phyloP scores from a whole-genome alignment of 2,888 invertebrate species.

The Diarsia brunnea region DNA sequence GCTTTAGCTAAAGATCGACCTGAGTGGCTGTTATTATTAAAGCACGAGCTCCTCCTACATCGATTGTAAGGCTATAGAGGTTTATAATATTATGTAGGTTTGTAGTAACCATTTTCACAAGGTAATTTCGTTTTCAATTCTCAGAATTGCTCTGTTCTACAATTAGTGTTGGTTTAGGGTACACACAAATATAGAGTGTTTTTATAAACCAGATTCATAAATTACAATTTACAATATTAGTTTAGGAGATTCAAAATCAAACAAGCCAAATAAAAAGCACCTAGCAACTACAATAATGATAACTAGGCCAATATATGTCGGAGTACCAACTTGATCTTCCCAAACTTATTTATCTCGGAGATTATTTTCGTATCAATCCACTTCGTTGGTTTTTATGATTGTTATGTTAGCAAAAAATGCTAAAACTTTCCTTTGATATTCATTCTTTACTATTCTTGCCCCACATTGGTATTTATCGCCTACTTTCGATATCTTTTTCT shows the following conservation, averaged over 20 bases:
- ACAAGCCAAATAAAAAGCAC: not conserved
- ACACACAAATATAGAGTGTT: not conserved
- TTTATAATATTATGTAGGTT: not conserved
- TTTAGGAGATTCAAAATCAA: not conserved
- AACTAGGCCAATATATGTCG: conserved; percentile 52
- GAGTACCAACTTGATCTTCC: conserved; percentile 51
- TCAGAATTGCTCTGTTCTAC: not conserved
- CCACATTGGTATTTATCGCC: conserved; percentile 56
- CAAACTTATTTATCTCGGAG: conserved; percentile 59
- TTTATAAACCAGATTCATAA: not conserved
- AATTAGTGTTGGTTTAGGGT: not conserved
- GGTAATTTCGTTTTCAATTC: not conserved
- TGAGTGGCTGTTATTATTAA: too few relatives aligned
- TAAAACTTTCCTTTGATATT: conserved; percentile 63
- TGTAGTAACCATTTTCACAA: not conserved
- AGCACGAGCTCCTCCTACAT: not conserved
- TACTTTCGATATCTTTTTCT: conserved; percentile 45
- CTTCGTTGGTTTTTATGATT: conserved; percentile 65
- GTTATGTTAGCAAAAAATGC: conserved; percentile 66
- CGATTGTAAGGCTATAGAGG: not conserved
- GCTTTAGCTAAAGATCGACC: too few relatives aligned
- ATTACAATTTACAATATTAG: not conserved
- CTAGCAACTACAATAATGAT: not conserved
- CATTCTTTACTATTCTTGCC: conserved; percentile 41
- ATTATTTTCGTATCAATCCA: conserved; percentile 68